Evolutionary conservation across 2,888 invertebrate genomes (phyloP).

Genomic region (Pachydiplax longipennis): DNA sequence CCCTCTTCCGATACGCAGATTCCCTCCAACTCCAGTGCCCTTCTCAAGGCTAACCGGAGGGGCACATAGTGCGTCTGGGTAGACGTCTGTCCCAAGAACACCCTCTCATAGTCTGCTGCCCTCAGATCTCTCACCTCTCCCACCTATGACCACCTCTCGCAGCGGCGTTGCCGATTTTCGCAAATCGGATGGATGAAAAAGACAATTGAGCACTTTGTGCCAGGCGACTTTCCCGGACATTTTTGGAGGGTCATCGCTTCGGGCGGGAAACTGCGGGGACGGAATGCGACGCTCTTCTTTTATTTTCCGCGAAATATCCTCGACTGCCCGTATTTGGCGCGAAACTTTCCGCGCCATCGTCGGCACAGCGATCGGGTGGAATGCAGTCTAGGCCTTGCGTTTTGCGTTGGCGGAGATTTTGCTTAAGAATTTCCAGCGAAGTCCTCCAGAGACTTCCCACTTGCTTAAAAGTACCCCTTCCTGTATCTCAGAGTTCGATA

Average conservation of each 20-base stretch:
- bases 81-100: not conserved
- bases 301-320: not conserved
- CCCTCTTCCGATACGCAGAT: conserved; percentile 2
- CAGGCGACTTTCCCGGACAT: not conserved
- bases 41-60: conserved; percentile 37
- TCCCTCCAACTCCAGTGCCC: not conserved
- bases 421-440: too few relatives aligned
- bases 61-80: not conserved
- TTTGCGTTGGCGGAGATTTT: too few relatives aligned
- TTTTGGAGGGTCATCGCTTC: not conserved
- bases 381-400: too few relatives aligned
- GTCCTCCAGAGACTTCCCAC: too few relatives aligned
- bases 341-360: not conserved
- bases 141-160: not conserved
- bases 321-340: not conserved
- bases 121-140: not conserved
- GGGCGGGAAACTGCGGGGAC: not conserved
- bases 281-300: not conserved
- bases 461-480: too few relatives aligned
- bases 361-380: not conserved
- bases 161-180: conserved; percentile 13
- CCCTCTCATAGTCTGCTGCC: conserved; percentile 6
- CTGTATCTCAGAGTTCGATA: too few relatives aligned
- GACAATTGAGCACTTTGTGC: conserved; percentile 2
- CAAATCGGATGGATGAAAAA: not conserved